Base-by-base conservation (phyloP, 2,797 vertebrate species). In the Bradypus variegatus region DNA sequence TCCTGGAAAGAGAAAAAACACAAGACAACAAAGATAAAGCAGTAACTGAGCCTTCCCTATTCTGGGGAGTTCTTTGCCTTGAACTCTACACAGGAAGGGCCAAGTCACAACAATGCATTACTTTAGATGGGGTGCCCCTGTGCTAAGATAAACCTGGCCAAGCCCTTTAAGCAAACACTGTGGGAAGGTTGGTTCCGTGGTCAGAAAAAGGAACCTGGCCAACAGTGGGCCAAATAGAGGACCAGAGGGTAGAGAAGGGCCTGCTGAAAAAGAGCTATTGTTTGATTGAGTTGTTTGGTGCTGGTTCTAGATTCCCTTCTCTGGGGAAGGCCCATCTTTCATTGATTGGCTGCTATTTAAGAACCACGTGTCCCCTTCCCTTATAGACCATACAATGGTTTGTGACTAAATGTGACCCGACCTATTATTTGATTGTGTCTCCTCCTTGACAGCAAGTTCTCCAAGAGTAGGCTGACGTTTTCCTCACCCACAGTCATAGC, bases 1-100 rank as follows among this genome's bases (percentile, higher is more conserved):
- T 95, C 90, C 94, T 81, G 95, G 91, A 94, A 94, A 91, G 94
- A 94, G 84, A 53, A 81, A 69, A 88, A 92, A 85, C 73, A 93
- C 36, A 21, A 13, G 72, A 72, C 84, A 91, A 70, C 64, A 81
- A 70, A 62, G 82, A 75, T 7, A 58, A 89, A 81, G 72, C 8
- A 38, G n/a, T 58, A 13, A 73, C 48, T 13, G 58, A 77, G 53
- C 67, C 36, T 55, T 92, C 48, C 33, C 16, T 21, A 2, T 67
- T 45, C 78, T 48, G 15, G 3, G 3, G 69, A 93, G 55, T 31
- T 64, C 77, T 91, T 82, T 55, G 60, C 94, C 94, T 93, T 90
- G 75, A 84, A 83, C 92, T 85, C 69, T 64, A 9, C 5, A 1
- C 16, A 45, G 84, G 82, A 67, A 94, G 48, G 83, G 84, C 83